phyloP scores from a whole-genome alignment of 2,113 vertebrate genomes.

The Antidorcas marsupialis region DNA sequence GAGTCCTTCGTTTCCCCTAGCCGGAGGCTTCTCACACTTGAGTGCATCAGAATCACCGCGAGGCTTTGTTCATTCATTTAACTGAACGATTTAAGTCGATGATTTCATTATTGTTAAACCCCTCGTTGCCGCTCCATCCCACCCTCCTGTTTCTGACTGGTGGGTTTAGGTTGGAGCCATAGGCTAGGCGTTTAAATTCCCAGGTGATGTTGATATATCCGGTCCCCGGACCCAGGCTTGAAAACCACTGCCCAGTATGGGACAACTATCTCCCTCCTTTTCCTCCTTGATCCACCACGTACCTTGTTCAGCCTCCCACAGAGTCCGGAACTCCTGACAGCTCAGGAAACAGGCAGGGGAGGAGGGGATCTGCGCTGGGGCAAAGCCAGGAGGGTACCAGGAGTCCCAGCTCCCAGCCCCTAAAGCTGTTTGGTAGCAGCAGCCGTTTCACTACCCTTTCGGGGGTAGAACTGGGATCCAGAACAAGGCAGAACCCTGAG shows the following conservation, averaged over 20 bases:
- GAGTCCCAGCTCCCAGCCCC: background rate
- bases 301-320: background rate
- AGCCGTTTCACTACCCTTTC: background rate
- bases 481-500: background rate
- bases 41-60: background rate
- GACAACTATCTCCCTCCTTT: background rate
- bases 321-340: background rate
- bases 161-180: background rate
- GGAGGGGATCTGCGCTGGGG: background rate
- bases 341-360: background rate
- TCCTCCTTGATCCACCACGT: background rate
- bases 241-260: background rate
- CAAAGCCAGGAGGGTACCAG: background rate
- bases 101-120: background rate
- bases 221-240: background rate
- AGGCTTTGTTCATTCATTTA: background rate
- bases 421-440: background rate
- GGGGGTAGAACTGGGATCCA: background rate
- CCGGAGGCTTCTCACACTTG: background rate
- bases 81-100: background rate
- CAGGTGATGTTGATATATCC: background rate
- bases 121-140: background rate
- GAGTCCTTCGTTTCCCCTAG: background rate
- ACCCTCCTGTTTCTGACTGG: background rate
- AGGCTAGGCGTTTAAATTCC: background rate